These are phyloP conservation scores for Colostygia pectinataria DNA, from an alignment of 2,888 invertebrate species.

Conservation along the genomic window DNA sequence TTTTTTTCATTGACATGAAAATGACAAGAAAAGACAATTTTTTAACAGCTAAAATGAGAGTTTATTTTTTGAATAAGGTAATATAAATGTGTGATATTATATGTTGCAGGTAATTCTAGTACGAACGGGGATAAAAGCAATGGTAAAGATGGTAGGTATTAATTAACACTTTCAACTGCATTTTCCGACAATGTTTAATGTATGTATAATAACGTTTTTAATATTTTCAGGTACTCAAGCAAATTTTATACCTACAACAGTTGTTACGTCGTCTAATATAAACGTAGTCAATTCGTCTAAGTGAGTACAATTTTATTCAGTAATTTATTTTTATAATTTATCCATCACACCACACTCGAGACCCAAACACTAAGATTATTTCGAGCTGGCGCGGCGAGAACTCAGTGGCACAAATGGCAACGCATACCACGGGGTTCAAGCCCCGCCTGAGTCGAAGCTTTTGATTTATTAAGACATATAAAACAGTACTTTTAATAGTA, in stretches of 20 bases:
- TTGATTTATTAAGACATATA: not conserved
- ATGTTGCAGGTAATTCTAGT: conserved; percentile 72
- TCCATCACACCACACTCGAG: too few species aligned
- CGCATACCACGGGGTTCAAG: too few species aligned
- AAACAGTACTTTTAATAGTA: not conserved
- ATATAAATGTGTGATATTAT: conserved; percentile 10
- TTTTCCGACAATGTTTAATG: conserved; percentile 15
- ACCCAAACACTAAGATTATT: too few species aligned
- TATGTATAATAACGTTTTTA: conserved; percentile 6
- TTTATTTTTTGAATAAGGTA: too few species aligned
- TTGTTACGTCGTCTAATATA: conserved; percentile 79
- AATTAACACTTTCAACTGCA: conserved; percentile 4
- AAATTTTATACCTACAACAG: conserved; percentile 80
- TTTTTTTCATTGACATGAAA: too few species aligned
- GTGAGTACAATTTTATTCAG: conserved; percentile 63
- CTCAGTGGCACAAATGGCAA: too few species aligned
- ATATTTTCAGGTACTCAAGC: conserved; percentile 70
- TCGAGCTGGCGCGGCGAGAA: too few species aligned
- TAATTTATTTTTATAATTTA: too few species aligned
- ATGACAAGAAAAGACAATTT: too few species aligned
- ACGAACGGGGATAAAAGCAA: conserved; percentile 77
- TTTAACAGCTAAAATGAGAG: too few species aligned
- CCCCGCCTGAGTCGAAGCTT: too few species aligned
- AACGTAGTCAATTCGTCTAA: conserved; percentile 80
- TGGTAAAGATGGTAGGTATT: conserved; percentile 74